A percentile compares a stretch with the other conserved stretches of the same genome.
Evolutionary conservation across 92 coral and sea anemone genomes (phyloP).

Genomic region (Umimayanthus chanpuru): DNA sequence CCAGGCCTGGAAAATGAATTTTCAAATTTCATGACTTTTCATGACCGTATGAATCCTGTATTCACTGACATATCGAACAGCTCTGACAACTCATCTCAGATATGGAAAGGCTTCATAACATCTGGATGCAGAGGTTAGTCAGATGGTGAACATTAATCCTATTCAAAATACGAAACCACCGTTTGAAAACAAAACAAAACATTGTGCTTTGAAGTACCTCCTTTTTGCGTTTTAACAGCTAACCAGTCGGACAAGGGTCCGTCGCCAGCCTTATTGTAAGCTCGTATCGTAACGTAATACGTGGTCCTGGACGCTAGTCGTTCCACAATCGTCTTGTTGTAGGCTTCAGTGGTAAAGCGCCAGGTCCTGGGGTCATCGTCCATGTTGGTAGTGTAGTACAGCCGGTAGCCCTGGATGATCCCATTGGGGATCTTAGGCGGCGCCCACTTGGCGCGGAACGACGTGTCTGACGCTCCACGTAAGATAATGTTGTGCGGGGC

Average conservation of each 20-base stretch:
- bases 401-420: conserved; percentile 65
- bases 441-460: conserved; percentile 82
- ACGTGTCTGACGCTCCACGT: conserved; percentile 67
- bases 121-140: too few relatives aligned
- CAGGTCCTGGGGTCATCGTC: conserved; percentile 52
- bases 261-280: conserved; percentile 69
- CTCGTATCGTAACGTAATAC: conserved; percentile 62
- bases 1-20: too few relatives aligned
- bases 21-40: too few relatives aligned
- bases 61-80: too few relatives aligned
- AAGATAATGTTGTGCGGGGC: conserved; percentile 77
- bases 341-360: conserved; percentile 63
- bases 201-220: conserved; percentile 62
- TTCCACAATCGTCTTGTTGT: conserved; percentile 57
- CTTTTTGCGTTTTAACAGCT: conserved; percentile 84
- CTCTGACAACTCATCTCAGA: too few relatives aligned
- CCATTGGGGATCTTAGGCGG: conserved; percentile 92
- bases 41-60: too few relatives aligned
- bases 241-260: conserved; percentile 76
- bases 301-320: conserved; percentile 66
- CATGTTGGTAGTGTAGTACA: conserved; percentile 71
- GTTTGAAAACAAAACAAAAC: not conserved
- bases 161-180: too few relatives aligned
- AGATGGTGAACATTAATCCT: too few relatives aligned
- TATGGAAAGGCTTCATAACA: too few relatives aligned